Percentiles rank a stretch among this genome's conserved stretches.
Conservation (phyloP, 1,140 invertebrate genomes). For the Platyura marginata region DNA sequence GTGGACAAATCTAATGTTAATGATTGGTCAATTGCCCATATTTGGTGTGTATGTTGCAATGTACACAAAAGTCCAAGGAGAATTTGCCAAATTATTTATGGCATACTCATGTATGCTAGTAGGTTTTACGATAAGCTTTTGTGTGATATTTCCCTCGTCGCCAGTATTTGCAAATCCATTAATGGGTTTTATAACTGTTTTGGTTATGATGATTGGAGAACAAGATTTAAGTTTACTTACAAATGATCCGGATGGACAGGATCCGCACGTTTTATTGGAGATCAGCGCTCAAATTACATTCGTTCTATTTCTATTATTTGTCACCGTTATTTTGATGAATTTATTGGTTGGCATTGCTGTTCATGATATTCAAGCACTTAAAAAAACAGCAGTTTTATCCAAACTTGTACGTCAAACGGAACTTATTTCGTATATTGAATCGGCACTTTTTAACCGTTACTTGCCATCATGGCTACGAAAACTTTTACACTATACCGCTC, state of each 20-base stretch:
- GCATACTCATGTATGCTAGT: constrained; percentile 69
- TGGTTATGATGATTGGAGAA: constrained; percentile 84
- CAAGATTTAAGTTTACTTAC: constrained; percentile 48
- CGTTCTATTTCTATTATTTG: constrained; percentile 51
- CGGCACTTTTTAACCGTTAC: constrained; percentile 47
- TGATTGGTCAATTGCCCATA: constrained; percentile 67
- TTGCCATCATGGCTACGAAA: constrained; percentile 49
- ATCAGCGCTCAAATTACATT: constrained; percentile 55
- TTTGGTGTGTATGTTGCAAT: constrained; percentile 76
- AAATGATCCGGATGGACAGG: constrained; percentile 39
- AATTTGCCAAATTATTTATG: constrained; percentile 64
- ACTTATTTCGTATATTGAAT: constrained; percentile 52
- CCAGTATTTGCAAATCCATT: constrained; percentile 60
- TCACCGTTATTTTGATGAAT: constrained; percentile 68
- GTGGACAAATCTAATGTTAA: constrained; percentile 74
- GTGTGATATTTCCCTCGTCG: constrained; percentile 64
- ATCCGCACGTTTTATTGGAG: constrained; percentile 38
- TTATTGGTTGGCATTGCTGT: constrained; percentile 61
- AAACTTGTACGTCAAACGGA: constrained; percentile 61
- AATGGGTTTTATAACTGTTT: constrained; percentile 58
- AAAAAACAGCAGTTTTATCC: constrained; percentile 54
- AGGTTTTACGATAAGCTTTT: constrained; percentile 72
- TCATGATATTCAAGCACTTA: constrained; percentile 57
- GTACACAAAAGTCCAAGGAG: constrained; percentile 68
- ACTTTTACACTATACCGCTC: constrained; percentile 48